Percentiles rank a stretch among this genome's conserved stretches.
Conservation (phyloP, 2,888 invertebrate genomes). For the Physocephala rufipes region DNA sequence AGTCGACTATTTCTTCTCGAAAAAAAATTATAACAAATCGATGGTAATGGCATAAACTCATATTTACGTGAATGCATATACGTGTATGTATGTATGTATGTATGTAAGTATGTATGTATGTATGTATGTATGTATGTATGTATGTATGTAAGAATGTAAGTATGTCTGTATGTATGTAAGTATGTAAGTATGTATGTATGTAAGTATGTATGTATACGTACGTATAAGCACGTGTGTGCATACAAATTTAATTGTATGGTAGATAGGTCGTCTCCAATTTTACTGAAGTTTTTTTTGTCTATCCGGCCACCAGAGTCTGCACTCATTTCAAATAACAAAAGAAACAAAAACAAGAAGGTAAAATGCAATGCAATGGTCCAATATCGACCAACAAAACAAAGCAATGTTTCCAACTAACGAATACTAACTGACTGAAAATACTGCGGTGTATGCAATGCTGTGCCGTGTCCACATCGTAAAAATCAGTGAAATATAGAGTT, state of each 20-base stretch:
- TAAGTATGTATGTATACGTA: no score
- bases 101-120: not conserved
- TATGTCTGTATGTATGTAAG: no score
- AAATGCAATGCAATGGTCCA: no score
- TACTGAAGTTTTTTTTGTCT: not conserved
- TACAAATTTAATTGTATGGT: not conserved
- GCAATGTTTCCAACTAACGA: no score
- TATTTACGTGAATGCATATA: not conserved
- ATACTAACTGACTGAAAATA: no score
- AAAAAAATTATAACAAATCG: no score
- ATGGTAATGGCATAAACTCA: not conserved
- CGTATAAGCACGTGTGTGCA: no score
- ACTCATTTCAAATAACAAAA: not conserved
- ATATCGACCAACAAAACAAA: no score
- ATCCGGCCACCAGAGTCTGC: not conserved
- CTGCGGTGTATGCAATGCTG: no score
- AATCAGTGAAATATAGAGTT: no score
- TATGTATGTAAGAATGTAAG: not conserved
- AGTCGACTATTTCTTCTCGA: not conserved
- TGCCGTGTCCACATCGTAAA: no score
- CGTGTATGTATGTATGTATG: not conserved
- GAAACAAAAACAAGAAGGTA: not conserved
- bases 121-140: not conserved
- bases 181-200: no score
- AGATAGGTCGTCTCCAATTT: not conserved